Conservation (phyloP, 35 echinoderm and acorn worm species). For the Apostichopus californicus region DNA sequence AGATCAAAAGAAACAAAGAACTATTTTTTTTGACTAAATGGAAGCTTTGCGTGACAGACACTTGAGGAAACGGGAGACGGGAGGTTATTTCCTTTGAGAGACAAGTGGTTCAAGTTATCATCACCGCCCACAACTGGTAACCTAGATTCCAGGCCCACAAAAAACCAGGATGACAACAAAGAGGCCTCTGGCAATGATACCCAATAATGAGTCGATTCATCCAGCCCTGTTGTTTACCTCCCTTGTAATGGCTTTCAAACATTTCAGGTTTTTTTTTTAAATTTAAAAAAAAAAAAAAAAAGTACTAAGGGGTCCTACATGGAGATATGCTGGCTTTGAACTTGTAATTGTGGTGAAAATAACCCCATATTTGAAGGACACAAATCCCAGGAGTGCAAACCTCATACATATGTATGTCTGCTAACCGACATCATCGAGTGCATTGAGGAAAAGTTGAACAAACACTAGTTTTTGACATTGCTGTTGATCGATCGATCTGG, state of each 20-base stretch:
- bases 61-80: not conserved
- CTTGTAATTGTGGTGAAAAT: not conserved
- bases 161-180: not conserved
- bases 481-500: no score
- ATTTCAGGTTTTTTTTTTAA: not conserved
- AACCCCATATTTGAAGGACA: not conserved
- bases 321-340: not conserved
- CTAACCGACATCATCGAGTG: not conserved
- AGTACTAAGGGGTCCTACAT: not conserved
- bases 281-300: no score
- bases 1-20: not conserved
- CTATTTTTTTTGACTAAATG: not conserved
- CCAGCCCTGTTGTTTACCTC: not conserved
- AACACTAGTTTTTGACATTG: no score
- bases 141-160: conserved; percentile 1
- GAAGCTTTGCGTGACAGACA: conserved; percentile 25
- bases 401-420: not conserved
- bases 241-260: not conserved
- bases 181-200: not conserved
- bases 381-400: not conserved
- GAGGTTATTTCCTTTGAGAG: not conserved
- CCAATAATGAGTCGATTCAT: not conserved
- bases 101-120: conserved; percentile 37
- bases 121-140: conserved; percentile 39
- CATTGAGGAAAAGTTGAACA: no score